Evolutionary conservation across 2,888 invertebrate species (phyloP), one percentile per base, ranked within the genome.

Genomic region (Dicycla oo): DNA sequence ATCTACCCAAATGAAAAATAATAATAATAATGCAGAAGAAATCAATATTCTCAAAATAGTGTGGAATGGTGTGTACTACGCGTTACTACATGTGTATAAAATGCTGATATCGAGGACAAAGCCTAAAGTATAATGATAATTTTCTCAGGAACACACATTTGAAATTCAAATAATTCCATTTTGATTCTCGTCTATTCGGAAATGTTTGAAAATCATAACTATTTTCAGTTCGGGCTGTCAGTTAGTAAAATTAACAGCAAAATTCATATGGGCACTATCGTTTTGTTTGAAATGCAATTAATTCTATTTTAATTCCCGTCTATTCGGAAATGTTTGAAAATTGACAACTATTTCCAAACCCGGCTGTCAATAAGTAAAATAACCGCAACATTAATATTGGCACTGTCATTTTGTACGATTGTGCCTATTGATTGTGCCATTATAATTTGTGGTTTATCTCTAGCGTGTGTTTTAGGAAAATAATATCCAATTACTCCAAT

Each of bases 361-460:
- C 2, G 5, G 4, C 67, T 75, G 43, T 65, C 67, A 75, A 62
- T 75, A 54, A 79, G 23, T 57, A 47, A 65, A 71, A 61, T 49
- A 43, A 68, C 75, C 67, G 30, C 79, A 62, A 57, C 63, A 62
- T 65, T 64, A 38, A 78, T 74, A 79, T 64, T 54, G 23, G 51
- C 13, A n/a, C 18, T 61, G 60, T 45, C 54, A 54, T 65, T 75
- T 71, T 60, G 58, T 30, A 20, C 26, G 30, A 43, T 65, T 68
- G 51, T 30, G 60, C n/a, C n/a, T n/a, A n/a, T n/a, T n/a, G n/a
- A n/a, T n/a, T n/a, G 51, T 11, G 13, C 5, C 34, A 13, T 13
- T 57, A 26, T 60, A 13, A 43, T 20, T 51, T 79, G 79, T 53
- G 54, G 61, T 61, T 68, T 75, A 61, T 56, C 26, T 57, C 26